These are phyloP conservation scores for Teleopsis dalmanni DNA, from an alignment of 1,140 invertebrate genomes.

Conservation along the genomic window DNA sequence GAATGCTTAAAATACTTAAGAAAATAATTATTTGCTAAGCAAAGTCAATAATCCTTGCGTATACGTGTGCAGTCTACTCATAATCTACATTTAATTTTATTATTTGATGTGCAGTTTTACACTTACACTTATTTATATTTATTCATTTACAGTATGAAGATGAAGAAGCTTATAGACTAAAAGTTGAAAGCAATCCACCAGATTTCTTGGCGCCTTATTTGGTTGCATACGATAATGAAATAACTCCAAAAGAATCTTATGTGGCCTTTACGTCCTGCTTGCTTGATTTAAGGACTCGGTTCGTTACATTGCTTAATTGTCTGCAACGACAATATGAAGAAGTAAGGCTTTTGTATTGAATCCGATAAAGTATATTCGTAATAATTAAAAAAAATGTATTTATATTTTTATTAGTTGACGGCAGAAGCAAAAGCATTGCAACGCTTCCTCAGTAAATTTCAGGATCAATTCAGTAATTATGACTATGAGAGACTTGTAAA, in stretches of 20 bases:
- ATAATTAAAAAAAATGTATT: neutral
- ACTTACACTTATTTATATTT: neutral
- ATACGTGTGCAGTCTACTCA: too few relatives aligned
- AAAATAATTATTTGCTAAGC: too few relatives aligned
- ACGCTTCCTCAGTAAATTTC: conserved; percentile 34
- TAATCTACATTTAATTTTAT: too few relatives aligned
- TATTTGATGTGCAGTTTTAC: neutral
- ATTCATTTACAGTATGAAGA: conserved; percentile 36
- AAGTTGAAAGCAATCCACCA: conserved; percentile 38
- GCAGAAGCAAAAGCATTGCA: conserved; percentile 34
- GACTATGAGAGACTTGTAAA: conserved; percentile 35
- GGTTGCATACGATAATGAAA: conserved; percentile 44
- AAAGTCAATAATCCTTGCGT: too few relatives aligned
- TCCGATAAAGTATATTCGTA: neutral
- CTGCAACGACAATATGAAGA: conserved; percentile 50
- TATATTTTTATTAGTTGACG: conserved; percentile 22
- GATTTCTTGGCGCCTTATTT: conserved; percentile 55
- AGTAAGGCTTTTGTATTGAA: conserved; percentile 23
- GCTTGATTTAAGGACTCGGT: conserved; percentile 49
- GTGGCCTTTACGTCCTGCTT: conserved; percentile 47
- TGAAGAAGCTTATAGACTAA: conserved; percentile 31
- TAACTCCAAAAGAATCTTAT: conserved; percentile 37
- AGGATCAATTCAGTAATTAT: conserved; percentile 39
- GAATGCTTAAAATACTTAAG: too few relatives aligned
- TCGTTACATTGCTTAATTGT: conserved; percentile 48